Evolutionary conservation across 2,113 vertebrate genomes (phyloP).

Genomic region (Anguilla rostrata): DNA sequence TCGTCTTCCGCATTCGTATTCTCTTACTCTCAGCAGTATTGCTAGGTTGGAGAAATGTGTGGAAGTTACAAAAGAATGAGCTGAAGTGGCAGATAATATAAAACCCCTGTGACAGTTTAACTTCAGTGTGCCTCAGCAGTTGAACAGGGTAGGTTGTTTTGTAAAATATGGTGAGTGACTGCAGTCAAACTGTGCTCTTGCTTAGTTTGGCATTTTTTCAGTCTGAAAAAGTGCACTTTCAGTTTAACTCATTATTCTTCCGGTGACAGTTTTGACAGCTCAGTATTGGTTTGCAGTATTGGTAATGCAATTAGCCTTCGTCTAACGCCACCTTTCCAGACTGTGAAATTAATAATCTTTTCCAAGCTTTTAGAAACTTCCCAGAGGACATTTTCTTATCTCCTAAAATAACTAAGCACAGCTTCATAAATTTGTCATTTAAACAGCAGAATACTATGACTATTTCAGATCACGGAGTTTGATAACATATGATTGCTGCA

Average conservation of each 20-base stretch:
- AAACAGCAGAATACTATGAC: no score
- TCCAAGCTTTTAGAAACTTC: not conserved
- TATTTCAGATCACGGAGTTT: no score
- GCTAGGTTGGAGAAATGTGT: not conserved
- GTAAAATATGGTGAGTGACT: not conserved
- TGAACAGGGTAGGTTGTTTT: not conserved
- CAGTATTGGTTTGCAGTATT: conserved; percentile 25
- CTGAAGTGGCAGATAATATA: not conserved
- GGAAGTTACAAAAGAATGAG: not conserved
- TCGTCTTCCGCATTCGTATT: not conserved
- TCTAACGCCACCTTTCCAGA: conserved; percentile 21
- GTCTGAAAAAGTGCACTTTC: conserved; percentile 36
- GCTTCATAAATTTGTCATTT: no score
- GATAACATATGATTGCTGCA: no score
- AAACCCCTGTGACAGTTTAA: not conserved
- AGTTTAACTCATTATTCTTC: conserved; percentile 39
- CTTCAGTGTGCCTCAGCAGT: not conserved
- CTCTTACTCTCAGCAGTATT: not conserved
- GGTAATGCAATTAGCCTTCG: conserved; percentile 42
- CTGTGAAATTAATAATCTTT: not conserved
- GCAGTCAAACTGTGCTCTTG: not conserved
- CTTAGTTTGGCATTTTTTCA: conserved; percentile 37
- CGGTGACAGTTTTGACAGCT: conserved; percentile 39
- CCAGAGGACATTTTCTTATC: not conserved
- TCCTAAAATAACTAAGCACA: not conserved